Evolutionary conservation across 1,140 invertebrate species (phyloP), one percentile per base, ranked within the genome.

Genomic region (Radopholus similis): DNA sequence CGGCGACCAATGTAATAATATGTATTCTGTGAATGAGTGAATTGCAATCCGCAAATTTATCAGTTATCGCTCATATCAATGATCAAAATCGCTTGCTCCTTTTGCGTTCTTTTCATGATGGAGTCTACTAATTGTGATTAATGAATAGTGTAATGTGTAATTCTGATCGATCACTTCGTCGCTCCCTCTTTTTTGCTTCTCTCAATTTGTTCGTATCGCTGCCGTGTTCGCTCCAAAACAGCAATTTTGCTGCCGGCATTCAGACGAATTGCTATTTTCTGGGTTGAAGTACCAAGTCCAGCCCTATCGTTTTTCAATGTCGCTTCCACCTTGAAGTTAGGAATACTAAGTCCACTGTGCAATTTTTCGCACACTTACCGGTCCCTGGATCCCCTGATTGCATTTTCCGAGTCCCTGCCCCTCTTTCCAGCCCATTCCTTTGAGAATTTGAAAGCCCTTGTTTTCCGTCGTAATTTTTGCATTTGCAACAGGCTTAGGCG

Each of bases 401-500:
- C 64, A 21, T 18, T 70, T 70, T 32, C 68, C 68, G 26, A 70
- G 68, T 21, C 68, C 68, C 35, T 62, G 38, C 40, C 68, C 68
- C 28, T 70, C 68, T 15, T 28, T 73, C 68, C 68, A 70, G 49
- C 59, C 59, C 59, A 62, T 70, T 34, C 66, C 56, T 47, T 70
- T 70, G 38, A 70, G 49, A 13, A 70, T 38, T 37, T 70, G 21
- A 38, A 70, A 62, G 30, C 59, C 59, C 54, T 68, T 68, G 23
- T 64, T 66, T 21, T 70, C 30, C n/a, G 23, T 15, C 18, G 26
- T 40, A 21, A 66, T 54, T 54, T 13, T 32, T 34, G 18, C 35
- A 13, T 23, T 38, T 5, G 13, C 51, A 30, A 59, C 35, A 13
- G 28, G 18, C 30, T 69, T 42, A n/a, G 8, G 18, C 21, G 4